Conservation (phyloP, 2,888 invertebrate genomes). For the Glomeris marginata region DNA sequence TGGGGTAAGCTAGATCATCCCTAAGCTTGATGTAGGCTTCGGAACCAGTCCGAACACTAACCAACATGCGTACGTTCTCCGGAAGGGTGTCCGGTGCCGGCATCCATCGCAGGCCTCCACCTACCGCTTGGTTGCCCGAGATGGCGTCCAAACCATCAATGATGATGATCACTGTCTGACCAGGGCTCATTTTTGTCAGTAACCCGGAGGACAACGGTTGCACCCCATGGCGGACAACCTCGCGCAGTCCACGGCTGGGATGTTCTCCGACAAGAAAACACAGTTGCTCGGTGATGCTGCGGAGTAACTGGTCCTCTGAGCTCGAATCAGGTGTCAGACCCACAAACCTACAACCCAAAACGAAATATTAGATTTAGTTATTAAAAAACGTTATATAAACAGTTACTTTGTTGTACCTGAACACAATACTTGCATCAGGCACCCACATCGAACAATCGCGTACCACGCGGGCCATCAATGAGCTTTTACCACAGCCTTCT, state of each 20-base stretch:
- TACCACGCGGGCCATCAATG: slow-evolving; percentile 56
- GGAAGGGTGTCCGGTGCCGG: slow-evolving; percentile 39
- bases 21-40: no score
- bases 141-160: not conserved
- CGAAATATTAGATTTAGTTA: not conserved
- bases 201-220: not conserved
- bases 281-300: slow-evolving; percentile 37
- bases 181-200: not conserved
- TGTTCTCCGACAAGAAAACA: slow-evolving; percentile 43
- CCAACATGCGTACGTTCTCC: slow-evolving; percentile 54
- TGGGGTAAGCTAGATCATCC: no score
- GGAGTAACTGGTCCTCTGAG: slow-evolving; percentile 41
- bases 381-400: slow-evolving; percentile 3
- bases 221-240: slow-evolving; percentile 9
- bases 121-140: not conserved
- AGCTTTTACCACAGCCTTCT: slow-evolving; percentile 71
- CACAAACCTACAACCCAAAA: slow-evolving; percentile 17
- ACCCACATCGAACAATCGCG: slow-evolving; percentile 42
- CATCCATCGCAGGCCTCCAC: not conserved
- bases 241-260: slow-evolving; percentile 9
- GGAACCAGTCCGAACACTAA: no score
- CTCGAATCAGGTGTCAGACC: slow-evolving; percentile 46
- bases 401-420: slow-evolving; percentile 42
- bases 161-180: not conserved
- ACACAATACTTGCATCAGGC: slow-evolving; percentile 27